Evolutionary conservation across 2,797 vertebrate genomes (phyloP).

Genomic region (Artibeus jamaicensis): DNA sequence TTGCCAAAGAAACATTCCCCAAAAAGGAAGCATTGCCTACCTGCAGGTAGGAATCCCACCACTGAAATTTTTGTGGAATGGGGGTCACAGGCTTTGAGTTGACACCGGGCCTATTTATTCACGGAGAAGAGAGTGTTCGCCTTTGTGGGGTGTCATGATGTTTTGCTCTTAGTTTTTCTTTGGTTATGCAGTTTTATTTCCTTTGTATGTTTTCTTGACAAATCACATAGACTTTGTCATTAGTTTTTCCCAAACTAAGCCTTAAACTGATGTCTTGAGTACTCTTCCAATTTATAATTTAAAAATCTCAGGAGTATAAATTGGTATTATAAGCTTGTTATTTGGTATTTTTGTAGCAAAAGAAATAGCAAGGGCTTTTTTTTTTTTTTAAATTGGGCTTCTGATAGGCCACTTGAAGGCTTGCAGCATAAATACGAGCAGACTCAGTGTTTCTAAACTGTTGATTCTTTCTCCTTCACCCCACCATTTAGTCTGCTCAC

Average conservation of each 20-base stretch:
- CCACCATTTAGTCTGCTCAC: not conserved
- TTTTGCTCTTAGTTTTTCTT: not conserved
- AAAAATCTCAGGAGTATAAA: conserved; percentile 8
- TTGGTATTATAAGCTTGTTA: not conserved
- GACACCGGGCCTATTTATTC: not conserved
- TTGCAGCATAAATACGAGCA: not conserved
- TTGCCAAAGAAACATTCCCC: not conserved
- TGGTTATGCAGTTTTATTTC: not conserved
- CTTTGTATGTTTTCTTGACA: not conserved
- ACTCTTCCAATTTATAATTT: not conserved
- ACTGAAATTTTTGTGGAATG: not conserved
- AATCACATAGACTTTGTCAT: not conserved
- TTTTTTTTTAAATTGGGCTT: not conserved
- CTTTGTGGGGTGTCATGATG: not conserved
- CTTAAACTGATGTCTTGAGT: not conserved
- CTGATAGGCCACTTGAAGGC: not conserved
- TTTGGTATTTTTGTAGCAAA: conserved; percentile 12
- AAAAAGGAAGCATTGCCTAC: not conserved
- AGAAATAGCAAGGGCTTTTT: not conserved
- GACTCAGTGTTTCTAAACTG: not conserved
- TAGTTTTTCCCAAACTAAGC: not conserved
- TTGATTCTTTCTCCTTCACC: not conserved
- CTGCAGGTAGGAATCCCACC: not conserved
- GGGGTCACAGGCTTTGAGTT: not conserved
- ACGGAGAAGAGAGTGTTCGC: not conserved